Conservation (phyloP, 37 sponge, comb jelly and placozoan genomes). For the Chondrilla cf. caribensis region DNA sequence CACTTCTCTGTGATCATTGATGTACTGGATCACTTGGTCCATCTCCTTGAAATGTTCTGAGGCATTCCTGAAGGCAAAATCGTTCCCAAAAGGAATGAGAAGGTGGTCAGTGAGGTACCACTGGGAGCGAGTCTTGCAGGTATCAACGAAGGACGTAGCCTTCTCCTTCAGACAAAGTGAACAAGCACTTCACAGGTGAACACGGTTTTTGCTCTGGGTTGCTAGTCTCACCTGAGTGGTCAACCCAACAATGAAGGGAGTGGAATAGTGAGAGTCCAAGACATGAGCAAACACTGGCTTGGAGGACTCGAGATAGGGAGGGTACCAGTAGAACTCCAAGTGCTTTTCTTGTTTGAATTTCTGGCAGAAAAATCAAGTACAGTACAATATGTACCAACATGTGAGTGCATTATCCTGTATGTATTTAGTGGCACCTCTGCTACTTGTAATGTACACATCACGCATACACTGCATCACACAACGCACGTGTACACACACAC, state of each 20-base stretch:
- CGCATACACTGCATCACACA: too few species aligned
- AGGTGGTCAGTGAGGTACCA: slow-evolving; percentile 45
- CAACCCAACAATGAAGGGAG: slow-evolving; percentile 30
- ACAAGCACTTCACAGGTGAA: too few species aligned
- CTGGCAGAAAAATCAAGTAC: neutral
- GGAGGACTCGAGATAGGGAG: neutral
- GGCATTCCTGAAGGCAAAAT: slow-evolving; percentile 54
- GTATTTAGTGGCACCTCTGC: too few species aligned
- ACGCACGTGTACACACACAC: too few species aligned
- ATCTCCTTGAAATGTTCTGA: slow-evolving; percentile 24
- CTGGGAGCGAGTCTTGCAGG: slow-evolving; percentile 18
- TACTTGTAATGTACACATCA: too few species aligned
- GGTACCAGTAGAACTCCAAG: slow-evolving; percentile 9
- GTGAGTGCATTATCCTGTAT: too few species aligned
- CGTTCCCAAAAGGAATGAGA: slow-evolving; percentile 57
- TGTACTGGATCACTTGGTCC: slow-evolving; percentile 33
- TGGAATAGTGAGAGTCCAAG: slow-evolving; percentile 55
- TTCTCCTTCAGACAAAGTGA: slow-evolving; percentile 2
- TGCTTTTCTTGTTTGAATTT: slow-evolving; percentile 7
- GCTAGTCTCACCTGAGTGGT: slow-evolving; percentile 7
- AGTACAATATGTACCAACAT: too few species aligned
- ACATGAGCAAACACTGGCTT: slow-evolving; percentile 50
- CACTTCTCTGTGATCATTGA: slow-evolving; percentile 15
- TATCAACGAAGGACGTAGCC: slow-evolving; percentile 24
- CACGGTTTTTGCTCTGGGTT: too few species aligned